phyloP scores from a whole-genome alignment of 2,888 invertebrate genomes.

The Perithous albicinctus region DNA sequence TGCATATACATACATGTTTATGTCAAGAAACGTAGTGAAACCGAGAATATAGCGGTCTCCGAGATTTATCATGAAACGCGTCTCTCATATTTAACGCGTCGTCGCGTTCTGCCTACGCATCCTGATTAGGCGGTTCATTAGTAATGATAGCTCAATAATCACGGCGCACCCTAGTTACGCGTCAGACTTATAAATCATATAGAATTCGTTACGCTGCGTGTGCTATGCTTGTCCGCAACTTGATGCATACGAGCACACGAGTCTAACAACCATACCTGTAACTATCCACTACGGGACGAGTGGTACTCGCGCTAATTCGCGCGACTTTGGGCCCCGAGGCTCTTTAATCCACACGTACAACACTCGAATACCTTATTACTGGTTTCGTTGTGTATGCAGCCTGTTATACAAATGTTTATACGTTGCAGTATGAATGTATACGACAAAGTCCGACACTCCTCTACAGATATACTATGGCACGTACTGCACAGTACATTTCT shows the following conservation, averaged over 20 bases:
- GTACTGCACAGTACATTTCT: conserved; percentile 19
- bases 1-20: background rate
- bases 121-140: conserved; percentile 78
- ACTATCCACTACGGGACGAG: conserved; percentile 57
- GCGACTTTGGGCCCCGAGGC: conserved; percentile 63
- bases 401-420: conserved; percentile 57
- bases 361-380: conserved; percentile 36
- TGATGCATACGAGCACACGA: conserved; percentile 56
- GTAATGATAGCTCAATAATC: conserved; percentile 79
- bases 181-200: conserved; percentile 78
- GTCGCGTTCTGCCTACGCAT: conserved; percentile 68
- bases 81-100: conserved; percentile 50
- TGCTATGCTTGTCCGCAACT: conserved; percentile 46
- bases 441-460: conserved; percentile 18
- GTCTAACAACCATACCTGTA: conserved; percentile 23
- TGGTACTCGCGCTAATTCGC: conserved; percentile 77
- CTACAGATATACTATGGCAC: background rate
- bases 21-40: conserved; percentile 7
- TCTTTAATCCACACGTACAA: conserved; percentile 32
- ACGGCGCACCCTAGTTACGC: conserved; percentile 75
- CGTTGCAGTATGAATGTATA: conserved; percentile 12
- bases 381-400: conserved; percentile 29
- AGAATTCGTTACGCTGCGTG: conserved; percentile 69
- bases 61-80: conserved; percentile 44
- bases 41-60: background rate